These are phyloP conservation scores for Hylomyscus alleni DNA, from an alignment of 2,797 vertebrate genomes.

Conservation along the genomic window DNA sequence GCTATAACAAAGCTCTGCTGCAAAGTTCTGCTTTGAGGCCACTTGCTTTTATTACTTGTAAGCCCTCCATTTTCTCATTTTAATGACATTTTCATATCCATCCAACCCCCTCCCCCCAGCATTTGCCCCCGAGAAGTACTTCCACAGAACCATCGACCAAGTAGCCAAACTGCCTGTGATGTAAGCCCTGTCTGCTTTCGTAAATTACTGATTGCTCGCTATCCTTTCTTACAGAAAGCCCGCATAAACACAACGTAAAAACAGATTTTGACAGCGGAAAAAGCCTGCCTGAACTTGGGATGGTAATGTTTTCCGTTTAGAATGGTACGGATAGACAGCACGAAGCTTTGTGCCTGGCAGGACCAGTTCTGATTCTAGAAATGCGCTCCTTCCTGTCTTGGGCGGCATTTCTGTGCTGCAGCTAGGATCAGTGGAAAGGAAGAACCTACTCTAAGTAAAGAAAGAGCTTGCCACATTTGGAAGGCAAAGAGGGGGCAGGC, in stretches of 20 bases:
- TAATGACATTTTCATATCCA: not conserved
- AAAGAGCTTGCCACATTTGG: constrained; percentile 62
- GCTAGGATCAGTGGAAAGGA: constrained; percentile 40
- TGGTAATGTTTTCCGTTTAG: not conserved
- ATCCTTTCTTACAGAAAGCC: constrained; percentile 25
- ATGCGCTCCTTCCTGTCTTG: not conserved
- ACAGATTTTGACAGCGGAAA: not conserved
- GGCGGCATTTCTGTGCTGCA: constrained; percentile 28
- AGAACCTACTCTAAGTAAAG: constrained; percentile 76
- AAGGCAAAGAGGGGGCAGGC: constrained; percentile 72
- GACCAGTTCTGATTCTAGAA: constrained; percentile 29
- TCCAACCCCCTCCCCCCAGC: too few relatives aligned
- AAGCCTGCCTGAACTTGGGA: not conserved
- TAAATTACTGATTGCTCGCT: constrained; percentile 34
- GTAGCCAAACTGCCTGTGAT: not conserved
- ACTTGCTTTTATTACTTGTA: not conserved
- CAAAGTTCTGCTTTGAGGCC: constrained; percentile 35
- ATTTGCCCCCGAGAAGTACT: constrained; percentile 1
- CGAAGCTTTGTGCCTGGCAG: not conserved
- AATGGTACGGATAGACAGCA: not conserved
- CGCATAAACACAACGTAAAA: not conserved
- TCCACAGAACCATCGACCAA: not conserved
- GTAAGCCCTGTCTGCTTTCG: constrained; percentile 16
- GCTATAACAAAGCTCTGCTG: constrained; percentile 37
- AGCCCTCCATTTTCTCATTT: constrained; percentile 56